Evolutionary conservation across 1,140 invertebrate species (phyloP), one percentile per base, ranked within the genome.

Genomic region (Parasteatoda tepidariorum): DNA sequence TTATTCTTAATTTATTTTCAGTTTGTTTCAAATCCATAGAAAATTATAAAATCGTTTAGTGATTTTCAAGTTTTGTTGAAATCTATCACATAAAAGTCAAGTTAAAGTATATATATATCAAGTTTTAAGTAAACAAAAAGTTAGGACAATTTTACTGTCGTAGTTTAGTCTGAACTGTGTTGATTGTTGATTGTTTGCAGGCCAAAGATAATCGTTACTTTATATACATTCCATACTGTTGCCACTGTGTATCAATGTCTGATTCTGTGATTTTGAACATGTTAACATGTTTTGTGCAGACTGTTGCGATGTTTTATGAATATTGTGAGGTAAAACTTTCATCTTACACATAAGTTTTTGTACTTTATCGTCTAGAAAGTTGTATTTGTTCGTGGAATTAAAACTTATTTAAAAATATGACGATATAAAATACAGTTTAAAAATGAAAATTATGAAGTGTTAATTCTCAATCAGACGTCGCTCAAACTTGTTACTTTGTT

Each of bases 211-310:
- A 71, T 54, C 28, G 64, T 71, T 82, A 34, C 41, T 82, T 82
- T 54, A 82, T 70, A 48, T 13, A 54, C 78, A 82, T 82, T 82
- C 78, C 78, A 82, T 70, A 71, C 26, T 59, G 54, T 61, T 71
- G 67, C 78, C 34, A 61, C 41, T 82, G 78, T 82, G 67, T 82
- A 70, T 82, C n/a, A 57, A 82, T 71, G 78, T 82, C 66, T 61
- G 68, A 82, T 82, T 82, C 78, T 82, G 78, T 82, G 78, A 82
- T 82, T 82, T 70, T 71, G 55, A 82, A 61, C 41, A 67, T 55
- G 75, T 78, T 78, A 82, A 26, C 18, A 70, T 82, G 78, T 62
- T 82, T 82, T 71, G 78, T 82, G 78, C 55, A 82, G 38, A 82
- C 41, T 71, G 78, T 82, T 82, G 7, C 31, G 33, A 59, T 82